A percentile compares a stretch with the other conserved stretches of the same genome.
These are phyloP conservation scores for Leptinotarsa haldemani DNA, from an alignment of 2,888 invertebrate genomes.

Conservation along the genomic window DNA sequence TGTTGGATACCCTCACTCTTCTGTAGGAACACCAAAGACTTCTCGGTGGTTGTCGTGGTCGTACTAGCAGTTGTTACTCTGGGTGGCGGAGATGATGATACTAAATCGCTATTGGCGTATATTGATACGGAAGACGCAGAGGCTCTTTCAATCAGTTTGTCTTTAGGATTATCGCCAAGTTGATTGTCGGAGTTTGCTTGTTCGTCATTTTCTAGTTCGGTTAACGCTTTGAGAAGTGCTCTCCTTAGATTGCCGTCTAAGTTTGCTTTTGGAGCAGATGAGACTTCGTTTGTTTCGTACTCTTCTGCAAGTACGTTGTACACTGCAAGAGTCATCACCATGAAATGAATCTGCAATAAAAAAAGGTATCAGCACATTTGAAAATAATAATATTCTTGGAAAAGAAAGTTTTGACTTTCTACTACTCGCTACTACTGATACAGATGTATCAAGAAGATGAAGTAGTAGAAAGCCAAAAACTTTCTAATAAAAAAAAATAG, in stretches of 20 bases:
- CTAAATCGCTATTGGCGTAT: slow-evolving; percentile 50
- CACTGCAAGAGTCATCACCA: slow-evolving; percentile 15
- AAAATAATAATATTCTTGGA: no score
- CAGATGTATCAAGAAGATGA: no score
- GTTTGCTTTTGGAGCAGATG: slow-evolving; percentile 62
- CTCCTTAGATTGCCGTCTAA: slow-evolving; percentile 80
- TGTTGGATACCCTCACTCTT: slow-evolving; percentile 58
- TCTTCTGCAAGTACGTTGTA: slow-evolving; percentile 27
- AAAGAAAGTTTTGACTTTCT: no score
- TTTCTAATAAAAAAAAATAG: no score
- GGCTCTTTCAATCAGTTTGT: slow-evolving; percentile 65
- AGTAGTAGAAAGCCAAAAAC: no score
- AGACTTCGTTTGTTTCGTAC: slow-evolving; percentile 29
- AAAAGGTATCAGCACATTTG: not conserved
- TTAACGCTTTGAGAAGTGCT: slow-evolving; percentile 81
- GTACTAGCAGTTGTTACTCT: slow-evolving; percentile 29
- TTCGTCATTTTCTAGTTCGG: slow-evolving; percentile 78
- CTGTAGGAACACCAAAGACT: slow-evolving; percentile 58
- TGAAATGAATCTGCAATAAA: slow-evolving; percentile 32
- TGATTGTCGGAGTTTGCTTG: slow-evolving; percentile 64
- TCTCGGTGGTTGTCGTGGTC: slow-evolving; percentile 29
- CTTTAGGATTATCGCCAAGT: slow-evolving; percentile 55
- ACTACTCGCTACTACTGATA: no score
- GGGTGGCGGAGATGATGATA: slow-evolving; percentile 63
- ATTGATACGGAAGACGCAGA: slow-evolving; percentile 72